Evolutionary conservation across 1,140 invertebrate genomes (phyloP), one percentile per base, ranked within the genome.

Genomic region (Wasmannia auropunctata): DNA sequence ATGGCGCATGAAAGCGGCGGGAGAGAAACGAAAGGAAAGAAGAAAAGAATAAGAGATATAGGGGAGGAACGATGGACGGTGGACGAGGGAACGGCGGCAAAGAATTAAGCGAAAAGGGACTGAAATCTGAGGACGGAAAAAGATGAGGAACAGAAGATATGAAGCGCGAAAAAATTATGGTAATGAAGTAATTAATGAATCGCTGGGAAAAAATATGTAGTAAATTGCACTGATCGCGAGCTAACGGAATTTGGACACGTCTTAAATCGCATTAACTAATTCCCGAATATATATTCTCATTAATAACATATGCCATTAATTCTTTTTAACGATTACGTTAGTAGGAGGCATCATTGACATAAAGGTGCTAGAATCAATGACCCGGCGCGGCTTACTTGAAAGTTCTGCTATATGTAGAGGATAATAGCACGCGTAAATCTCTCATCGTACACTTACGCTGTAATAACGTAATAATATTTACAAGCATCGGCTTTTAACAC

Each of bases 381-480:
- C n/a, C 11, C 28, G 43, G 43, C 22, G 4, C 16, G 28, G 76
- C n/a, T 60, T 49, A 37, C 34, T 54, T 43, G 11, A 22, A 46
- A 46, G 16, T 62, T 58, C n/a, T 22, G n/a, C n/a, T n/a, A n/a
- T n/a, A 58, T 8, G 5, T 51, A n/a, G 46, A 34, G n/a, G 43
- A 79, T 79, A 67, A 80, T 76, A 58, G 54, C 56, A 25, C 22
- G 56, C 28, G 34, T 76, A 76, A 76, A 76, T 76, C 37, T 76
- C 56, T 62, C 56, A 25, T 51, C 40, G 72, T 60, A 37, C 37
- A 62, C 56, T 77, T 62, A 46, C 16, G 37, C 56, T n/a, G 40
- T 77, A 77, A 77, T 46, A 62, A 77, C 37, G 37, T 56, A 56
- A 58, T 56, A 75, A 75, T 75, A 75, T 75, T 75, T 76, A 76